phyloP scores from a whole-genome alignment of 1,140 invertebrate genomes.

The Euglossa dilemma region DNA sequence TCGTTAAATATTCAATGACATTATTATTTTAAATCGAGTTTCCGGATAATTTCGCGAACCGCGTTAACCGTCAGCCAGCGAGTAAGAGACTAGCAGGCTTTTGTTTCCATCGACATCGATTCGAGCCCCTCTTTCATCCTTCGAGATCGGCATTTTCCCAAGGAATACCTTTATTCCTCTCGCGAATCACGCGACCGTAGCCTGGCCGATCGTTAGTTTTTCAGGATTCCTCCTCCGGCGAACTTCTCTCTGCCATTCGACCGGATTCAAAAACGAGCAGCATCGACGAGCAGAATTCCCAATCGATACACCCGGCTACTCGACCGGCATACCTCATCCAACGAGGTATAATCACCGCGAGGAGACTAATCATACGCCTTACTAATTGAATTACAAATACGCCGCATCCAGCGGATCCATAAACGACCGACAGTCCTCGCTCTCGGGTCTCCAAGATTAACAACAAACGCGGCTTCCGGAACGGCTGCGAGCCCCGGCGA shows the following conservation, averaged over 20 bases:
- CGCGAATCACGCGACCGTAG: too few relatives aligned
- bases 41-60: background rate
- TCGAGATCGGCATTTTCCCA: too few relatives aligned
- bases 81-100: background rate
- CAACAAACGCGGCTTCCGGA: too few relatives aligned
- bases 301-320: too few relatives aligned
- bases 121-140: too few relatives aligned
- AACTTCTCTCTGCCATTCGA: too few relatives aligned
- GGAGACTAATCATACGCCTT: background rate
- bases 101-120: background rate
- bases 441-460: background rate
- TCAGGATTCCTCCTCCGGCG: too few relatives aligned
- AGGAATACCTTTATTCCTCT: too few relatives aligned
- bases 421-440: background rate
- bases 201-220: too few relatives aligned
- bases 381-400: conserved; percentile 10
- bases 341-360: background rate
- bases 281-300: too few relatives aligned
- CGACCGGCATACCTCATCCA: background rate
- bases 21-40: background rate
- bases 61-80: background rate
- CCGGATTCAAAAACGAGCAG: too few relatives aligned
- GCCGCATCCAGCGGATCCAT: background rate
- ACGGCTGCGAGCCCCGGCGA: too few relatives aligned
- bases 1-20: background rate